Evolutionary conservation across 2,888 invertebrate species (phyloP).

Genomic region (Drosophila melanosoma): DNA sequence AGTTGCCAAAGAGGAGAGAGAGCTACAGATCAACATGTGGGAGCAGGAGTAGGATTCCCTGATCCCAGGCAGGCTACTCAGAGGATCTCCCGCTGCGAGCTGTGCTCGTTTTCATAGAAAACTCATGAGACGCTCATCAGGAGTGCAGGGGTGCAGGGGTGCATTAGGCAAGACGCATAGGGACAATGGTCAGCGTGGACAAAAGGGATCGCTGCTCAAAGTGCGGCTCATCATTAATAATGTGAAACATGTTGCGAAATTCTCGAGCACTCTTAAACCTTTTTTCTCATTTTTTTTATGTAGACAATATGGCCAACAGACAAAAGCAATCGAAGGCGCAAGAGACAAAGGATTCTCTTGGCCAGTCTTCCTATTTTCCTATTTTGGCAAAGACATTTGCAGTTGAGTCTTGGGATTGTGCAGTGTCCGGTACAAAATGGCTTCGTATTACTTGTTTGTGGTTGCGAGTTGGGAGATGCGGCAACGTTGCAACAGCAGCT

Average conservation of each 20-base stretch:
- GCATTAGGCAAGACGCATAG: conserved; percentile 11
- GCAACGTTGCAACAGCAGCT: conserved; percentile 50
- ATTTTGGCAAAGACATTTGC: conserved; percentile 34
- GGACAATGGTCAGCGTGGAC: conserved; percentile 50
- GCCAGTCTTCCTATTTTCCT: conserved; percentile 1
- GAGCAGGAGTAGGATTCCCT: conserved; percentile 19
- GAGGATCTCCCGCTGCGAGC: conserved; percentile 50
- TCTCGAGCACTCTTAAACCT: conserved; percentile 71
- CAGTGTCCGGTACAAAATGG: conserved; percentile 54
- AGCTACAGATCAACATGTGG: conserved; percentile 45
- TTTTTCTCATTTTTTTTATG: conserved; percentile 29
- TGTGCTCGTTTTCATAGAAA: conserved; percentile 49
- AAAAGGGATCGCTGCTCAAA: conserved; percentile 41
- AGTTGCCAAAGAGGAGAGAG: conserved; percentile 1
- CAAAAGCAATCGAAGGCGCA: conserved; percentile 66
- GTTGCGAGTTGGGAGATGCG: conserved; percentile 37
- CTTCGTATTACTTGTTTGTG: conserved; percentile 60
- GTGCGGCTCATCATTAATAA: conserved; percentile 70
- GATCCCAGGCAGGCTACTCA: conserved; percentile 5
- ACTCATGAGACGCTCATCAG: conserved; percentile 65
- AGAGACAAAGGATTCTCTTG: conserved; percentile 51
- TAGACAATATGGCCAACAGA: conserved; percentile 70
- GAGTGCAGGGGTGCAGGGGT: conserved; percentile 17
- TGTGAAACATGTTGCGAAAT: conserved; percentile 80
- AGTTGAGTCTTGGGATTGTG: conserved; percentile 6